Evolutionary conservation across 2,113 vertebrate species (phyloP).

Genomic region (Prunella fulvescens): DNA sequence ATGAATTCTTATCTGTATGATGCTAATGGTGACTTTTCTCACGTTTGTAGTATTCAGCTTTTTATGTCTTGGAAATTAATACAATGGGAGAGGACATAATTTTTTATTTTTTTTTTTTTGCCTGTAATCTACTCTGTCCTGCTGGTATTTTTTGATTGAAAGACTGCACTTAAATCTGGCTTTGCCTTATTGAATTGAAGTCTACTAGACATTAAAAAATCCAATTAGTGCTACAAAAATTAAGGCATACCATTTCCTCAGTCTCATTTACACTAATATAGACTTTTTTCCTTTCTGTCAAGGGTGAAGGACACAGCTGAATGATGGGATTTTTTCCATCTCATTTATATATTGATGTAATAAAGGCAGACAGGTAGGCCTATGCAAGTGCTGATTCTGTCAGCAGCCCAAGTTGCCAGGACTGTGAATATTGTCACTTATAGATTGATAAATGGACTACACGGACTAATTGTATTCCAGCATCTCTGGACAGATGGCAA

Average conservation of each 20-base stretch:
- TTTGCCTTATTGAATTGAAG: conserved; percentile 27
- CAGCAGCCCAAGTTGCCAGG: conserved; percentile 33
- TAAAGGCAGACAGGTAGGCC: conserved; percentile 48
- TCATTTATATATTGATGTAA: conserved; percentile 45
- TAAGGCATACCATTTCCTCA: not conserved
- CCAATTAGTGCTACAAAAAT: conserved; percentile 12
- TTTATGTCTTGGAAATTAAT: not conserved
- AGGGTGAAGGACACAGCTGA: not conserved
- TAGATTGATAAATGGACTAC: conserved; percentile 63
- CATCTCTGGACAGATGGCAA: conserved; percentile 51
- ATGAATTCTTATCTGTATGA: not conserved
- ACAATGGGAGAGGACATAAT: not conserved
- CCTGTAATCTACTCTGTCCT: not conserved
- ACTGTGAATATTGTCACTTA: conserved; percentile 44
- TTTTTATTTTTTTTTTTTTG: not conserved
- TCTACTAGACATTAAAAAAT: conserved; percentile 11
- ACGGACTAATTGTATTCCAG: conserved; percentile 32
- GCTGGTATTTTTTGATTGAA: not conserved
- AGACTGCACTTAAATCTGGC: not conserved
- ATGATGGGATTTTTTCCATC: not conserved
- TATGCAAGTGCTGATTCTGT: not conserved
- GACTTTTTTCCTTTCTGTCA: not conserved
- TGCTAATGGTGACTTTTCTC: not conserved
- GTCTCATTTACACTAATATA: not conserved
- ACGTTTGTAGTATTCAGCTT: not conserved